Evolutionary conservation across 2,113 vertebrate genomes (phyloP).

Genomic region (Gavialis gangeticus): DNA sequence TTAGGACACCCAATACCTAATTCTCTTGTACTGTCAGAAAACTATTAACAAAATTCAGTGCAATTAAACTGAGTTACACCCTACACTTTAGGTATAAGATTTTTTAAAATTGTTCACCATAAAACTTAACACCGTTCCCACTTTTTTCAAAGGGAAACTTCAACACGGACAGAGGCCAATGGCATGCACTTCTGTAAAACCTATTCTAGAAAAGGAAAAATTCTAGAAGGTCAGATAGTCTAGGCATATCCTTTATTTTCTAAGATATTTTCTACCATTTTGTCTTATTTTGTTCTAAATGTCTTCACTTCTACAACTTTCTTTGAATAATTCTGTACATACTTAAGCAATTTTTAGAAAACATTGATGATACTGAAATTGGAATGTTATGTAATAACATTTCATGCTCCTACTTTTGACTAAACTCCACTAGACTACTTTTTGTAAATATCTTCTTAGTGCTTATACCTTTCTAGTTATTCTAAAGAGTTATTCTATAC

Average conservation of each 20-base stretch:
- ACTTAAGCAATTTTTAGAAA: background rate
- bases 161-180: background rate
- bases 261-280: accelerated
- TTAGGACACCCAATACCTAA: background rate
- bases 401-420: background rate
- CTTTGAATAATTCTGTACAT: background rate
- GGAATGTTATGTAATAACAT: background rate
- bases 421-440: background rate
- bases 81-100: accelerated
- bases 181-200: background rate
- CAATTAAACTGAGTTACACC: background rate
- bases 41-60: background rate
- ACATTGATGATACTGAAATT: background rate
- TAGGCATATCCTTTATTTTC: background rate
- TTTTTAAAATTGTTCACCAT: background rate
- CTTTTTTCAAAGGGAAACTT: background rate
- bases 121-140: background rate
- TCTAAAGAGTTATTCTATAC: background rate
- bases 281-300: background rate
- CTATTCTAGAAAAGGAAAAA: background rate
- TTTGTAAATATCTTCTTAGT: background rate
- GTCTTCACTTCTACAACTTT: background rate
- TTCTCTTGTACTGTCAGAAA: background rate
- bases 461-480: background rate
- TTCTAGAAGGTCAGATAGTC: background rate